Percentiles rank a stretch among this genome's conserved stretches.
Evolutionary conservation across 2,113 vertebrate species (phyloP).

Genomic region (Tamias sibiricus): DNA sequence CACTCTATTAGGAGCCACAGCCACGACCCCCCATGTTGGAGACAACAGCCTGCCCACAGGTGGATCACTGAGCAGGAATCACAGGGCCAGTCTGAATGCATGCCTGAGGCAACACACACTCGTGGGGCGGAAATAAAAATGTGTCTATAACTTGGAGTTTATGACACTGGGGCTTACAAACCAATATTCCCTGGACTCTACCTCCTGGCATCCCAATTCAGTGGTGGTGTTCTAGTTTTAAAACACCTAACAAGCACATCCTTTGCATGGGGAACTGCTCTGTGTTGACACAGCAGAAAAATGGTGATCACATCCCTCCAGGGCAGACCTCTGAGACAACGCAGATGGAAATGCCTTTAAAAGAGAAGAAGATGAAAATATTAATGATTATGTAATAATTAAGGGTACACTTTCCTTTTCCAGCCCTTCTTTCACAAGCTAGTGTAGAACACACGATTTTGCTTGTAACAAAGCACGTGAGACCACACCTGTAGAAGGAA

Average conservation of each 20-base stretch:
- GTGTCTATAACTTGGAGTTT: background rate
- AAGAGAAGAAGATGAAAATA: background rate
- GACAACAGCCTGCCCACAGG: background rate
- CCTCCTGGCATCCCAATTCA: background rate
- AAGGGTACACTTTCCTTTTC: background rate
- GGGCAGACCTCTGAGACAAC: background rate
- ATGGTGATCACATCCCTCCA: background rate
- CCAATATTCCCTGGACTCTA: background rate
- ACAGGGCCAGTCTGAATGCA: background rate
- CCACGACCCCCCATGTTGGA: too few species aligned
- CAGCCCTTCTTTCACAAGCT: background rate
- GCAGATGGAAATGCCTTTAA: background rate
- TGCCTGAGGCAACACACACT: background rate
- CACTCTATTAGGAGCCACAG: too few species aligned
- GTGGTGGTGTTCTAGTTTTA: background rate
- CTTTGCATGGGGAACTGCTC: background rate
- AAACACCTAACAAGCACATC: background rate
- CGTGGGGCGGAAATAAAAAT: background rate
- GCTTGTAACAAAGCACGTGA: background rate
- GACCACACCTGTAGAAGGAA: too few species aligned
- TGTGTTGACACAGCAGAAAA: too few species aligned
- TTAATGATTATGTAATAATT: too few species aligned
- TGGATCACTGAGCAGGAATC: background rate
- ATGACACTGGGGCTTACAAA: background rate
- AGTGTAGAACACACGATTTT: accelerated